Evolutionary conservation across 2,888 invertebrate species (phyloP), one percentile per base, ranked within the genome.

Genomic region (Drosophila conformis): DNA sequence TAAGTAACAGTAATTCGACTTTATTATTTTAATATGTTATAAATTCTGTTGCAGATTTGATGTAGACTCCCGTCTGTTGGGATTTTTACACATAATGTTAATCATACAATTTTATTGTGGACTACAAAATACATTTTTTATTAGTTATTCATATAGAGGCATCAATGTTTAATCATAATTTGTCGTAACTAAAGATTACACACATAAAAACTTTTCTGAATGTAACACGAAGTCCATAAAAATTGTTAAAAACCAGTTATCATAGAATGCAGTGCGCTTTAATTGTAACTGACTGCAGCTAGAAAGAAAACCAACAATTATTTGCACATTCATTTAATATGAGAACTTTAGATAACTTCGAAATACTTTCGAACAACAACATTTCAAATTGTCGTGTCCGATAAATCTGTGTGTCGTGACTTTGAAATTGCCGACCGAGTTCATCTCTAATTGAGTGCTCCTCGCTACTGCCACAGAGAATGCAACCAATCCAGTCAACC

Each of bases 381-480:
- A 2, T 1, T 25, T 46, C 1, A 46, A 46, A 15, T 8, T 25
- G 36, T 64, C 25, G 64, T 31, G 48, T 10, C 21, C 15, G 59
- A 36, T 58, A 25, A 40, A 25, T 25, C 27, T n/a, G 38, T 21
- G 21, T 15, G n/a, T 56, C 67, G 67, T 67, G 67, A 66, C 54
- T 67, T 38, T 66, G 48, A 40, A 40, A 65, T 48, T 33, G 53
- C 61, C 38, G 29, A 13, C n/a, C 21, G 27, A 6, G 29, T n/a
- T 25, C 66, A 57, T 51, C 69, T 69, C 69, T 67, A 69, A 58
- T 67, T 46, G 58, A 53, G 67, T 51, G 66, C 15, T 46, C 25
- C 40, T 11, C 38, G 66, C 57, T 31, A 40, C 66, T 46, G 36
- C 51, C 29, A 25, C 46, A 25, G 15, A 51, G 38, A 42, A 53